Evolutionary conservation across 2,113 vertebrate species (phyloP), one percentile per base, ranked within the genome.

Genomic region (Xenopus tropicalis): DNA sequence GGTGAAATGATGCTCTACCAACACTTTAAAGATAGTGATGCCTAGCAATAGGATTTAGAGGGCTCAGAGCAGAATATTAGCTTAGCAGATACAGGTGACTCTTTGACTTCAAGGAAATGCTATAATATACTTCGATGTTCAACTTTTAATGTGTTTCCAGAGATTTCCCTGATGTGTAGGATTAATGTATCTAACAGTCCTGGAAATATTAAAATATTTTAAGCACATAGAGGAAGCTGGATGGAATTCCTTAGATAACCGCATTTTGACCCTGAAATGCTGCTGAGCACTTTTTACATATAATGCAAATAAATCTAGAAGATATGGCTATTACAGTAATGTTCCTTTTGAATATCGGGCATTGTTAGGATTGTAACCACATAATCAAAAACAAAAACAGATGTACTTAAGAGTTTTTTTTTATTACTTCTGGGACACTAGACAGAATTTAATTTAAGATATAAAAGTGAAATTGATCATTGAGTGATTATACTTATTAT

Each of bases 41-140:
- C 58, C 63, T 69, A 69, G 59, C 58, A 56, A 25, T 54, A 69
- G 44, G 62, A 69, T 69, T 68, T 51, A 16, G 66, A 69, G 46
- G 25, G 44, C 44, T 69, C 37, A 46, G 46, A 56, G 66, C 66
- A 69, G 62, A 63, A 76, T 69, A 51, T 75, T 75, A 69, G 61
- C 25, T 25, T 69, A 63, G 66, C 11, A 54, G 66, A 76, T 61
- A 54, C 73, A 76, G 66, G 73, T 76, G 73, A 76, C 63, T 24
- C 58, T 63, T 24, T 69, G 59, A 43, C 58, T 76, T 69, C 73
- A 76, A 63, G 66, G 46, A 76, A 76, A 69, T 63, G 64, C 46
- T 56, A 69, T 56, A 67, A 69, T 76, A 69, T 76, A 46, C 66
- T 76, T 76, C 69, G 73, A 76, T 76, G 56, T 75, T 68, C 63